Conservation (phyloP, 2,888 invertebrate genomes). For the Acrocera orbiculus region DNA sequence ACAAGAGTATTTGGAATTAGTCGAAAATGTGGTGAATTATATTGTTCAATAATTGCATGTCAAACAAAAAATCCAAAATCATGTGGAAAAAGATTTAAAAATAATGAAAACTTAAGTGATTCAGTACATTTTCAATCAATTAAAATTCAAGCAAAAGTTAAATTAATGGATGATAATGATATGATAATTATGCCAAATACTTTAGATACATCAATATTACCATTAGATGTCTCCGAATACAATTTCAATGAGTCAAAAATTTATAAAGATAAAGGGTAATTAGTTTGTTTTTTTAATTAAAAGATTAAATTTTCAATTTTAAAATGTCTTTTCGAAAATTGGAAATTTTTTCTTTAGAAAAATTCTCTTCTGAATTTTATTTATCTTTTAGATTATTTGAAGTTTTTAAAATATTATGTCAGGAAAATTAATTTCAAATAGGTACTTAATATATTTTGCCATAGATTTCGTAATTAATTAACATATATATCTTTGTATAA, state of each 20-base stretch:
- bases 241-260: constrained; percentile 16
- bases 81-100: constrained; percentile 18
- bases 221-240: constrained; percentile 30
- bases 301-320: not conserved
- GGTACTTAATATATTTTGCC: too few species aligned
- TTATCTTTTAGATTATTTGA: too few species aligned
- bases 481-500: too few species aligned
- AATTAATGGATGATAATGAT: constrained; percentile 2
- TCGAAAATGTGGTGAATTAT: constrained; percentile 6
- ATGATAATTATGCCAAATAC: constrained; percentile 28
- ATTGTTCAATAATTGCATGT: constrained; percentile 32
- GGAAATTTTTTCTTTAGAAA: too few species aligned
- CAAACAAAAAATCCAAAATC: constrained; percentile 14
- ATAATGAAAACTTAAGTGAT: constrained; percentile 1
- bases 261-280: constrained; percentile 5
- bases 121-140: constrained; percentile 8
- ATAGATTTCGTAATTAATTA: too few species aligned
- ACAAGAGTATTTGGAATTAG: constrained; percentile 2
- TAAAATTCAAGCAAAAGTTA: constrained; percentile 6
- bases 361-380: too few species aligned
- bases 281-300: not conserved
- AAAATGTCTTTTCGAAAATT: too few species aligned
- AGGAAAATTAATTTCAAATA: too few species aligned
- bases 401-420: too few species aligned
- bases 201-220: constrained; percentile 33